Evolutionary conservation across 2,797 vertebrate genomes (phyloP).

Genomic region (Gila robusta): DNA sequence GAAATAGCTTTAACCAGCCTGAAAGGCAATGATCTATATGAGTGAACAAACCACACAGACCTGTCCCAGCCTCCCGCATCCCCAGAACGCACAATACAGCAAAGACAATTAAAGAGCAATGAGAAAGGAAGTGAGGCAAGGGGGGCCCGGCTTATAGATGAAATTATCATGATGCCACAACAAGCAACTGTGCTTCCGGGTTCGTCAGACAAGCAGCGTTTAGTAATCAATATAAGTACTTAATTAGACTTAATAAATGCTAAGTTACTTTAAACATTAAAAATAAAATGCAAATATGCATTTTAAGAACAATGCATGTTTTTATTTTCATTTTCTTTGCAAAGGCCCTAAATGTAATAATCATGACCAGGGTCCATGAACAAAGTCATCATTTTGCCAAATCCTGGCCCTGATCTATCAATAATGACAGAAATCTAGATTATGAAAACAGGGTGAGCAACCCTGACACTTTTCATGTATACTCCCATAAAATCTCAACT

Average conservation of each 20-base stretch:
- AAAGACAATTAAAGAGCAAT: constrained; percentile 24
- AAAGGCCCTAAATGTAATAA: neutral
- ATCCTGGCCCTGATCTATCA: neutral
- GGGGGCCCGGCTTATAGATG: neutral
- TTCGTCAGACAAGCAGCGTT: neutral
- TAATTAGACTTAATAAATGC: too few species aligned
- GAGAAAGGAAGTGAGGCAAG: neutral
- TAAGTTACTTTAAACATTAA: too few species aligned
- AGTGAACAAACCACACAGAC: constrained; percentile 52
- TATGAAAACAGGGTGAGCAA: neutral
- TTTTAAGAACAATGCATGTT: too few species aligned
- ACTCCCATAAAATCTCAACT: neutral
- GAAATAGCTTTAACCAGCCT: constrained; percentile 68
- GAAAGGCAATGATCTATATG: constrained; percentile 66
- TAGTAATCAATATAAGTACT: neutral
- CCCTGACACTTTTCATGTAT: neutral
- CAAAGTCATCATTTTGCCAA: neutral
- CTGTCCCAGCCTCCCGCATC: constrained; percentile 62
- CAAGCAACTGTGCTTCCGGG: neutral
- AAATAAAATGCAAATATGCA: too few species aligned
- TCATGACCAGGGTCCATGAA: neutral
- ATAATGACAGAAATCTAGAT: neutral
- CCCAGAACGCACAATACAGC: neutral
- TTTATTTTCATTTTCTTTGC: too few species aligned
- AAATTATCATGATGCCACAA: neutral